Evolutionary conservation across 2,113 vertebrate genomes (phyloP), one percentile per base, ranked within the genome.

Genomic region (Nesoenas mayeri): DNA sequence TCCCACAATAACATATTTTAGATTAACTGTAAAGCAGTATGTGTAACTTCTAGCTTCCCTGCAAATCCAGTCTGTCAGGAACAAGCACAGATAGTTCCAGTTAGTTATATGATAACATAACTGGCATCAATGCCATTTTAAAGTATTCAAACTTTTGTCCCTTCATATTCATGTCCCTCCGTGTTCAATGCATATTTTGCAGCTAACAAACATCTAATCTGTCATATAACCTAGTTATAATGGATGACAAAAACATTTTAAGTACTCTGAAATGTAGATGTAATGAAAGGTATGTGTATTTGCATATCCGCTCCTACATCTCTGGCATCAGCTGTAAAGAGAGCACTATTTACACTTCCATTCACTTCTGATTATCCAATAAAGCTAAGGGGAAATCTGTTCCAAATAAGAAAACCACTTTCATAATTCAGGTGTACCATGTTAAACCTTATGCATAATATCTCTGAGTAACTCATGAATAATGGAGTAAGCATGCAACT

Each of bases 401-500:
- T 75, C 29, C 70, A 94, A 93, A 65, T 79, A 82, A 65, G 18
- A 72, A 95, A 96, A 77, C 4, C 12, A 31, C 12, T 73, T 89
- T n/a, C 42, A 73, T 83, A 75, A 91, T 71, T 71, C 60, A 85
- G 29, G 47, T 56, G 20, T 93, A 56, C 58, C 34, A 80, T 54
- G 79, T 80, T 95, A 89, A 82, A 69, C 22, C 5, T 77, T 32
- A 50, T 2, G 2, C 15, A 44, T 82, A 85, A 12, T 54, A 83
- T 21, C 18, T 47, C n/a, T 61, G 36, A 86, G 61, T 64, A 96
- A 73, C 56, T 89, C 15, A 32, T 93, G 66, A 96, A 95, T 74
- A 92, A 94, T 78, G 70, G 75, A 95, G 66, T 16, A 96, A 94
- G 48, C 29, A 77, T 31, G 15, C 65, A 95, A 93, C 36, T 1